Base-by-base conservation (phyloP, 1,140 invertebrate genomes). In the Macrocentrus cingulum region DNA sequence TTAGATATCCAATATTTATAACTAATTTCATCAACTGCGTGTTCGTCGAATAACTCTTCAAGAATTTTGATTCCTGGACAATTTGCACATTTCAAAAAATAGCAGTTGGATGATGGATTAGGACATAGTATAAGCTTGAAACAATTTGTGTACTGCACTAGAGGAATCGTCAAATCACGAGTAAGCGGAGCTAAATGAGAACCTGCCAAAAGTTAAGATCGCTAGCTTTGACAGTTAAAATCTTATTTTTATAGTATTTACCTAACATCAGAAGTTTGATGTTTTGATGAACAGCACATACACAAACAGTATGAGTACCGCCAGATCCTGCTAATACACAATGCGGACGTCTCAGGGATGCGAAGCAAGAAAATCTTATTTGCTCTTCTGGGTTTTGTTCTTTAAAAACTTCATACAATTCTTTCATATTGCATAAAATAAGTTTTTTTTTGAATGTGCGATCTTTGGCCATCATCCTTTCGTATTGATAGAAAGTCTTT, bases 181-280 rank as follows among this genome's bases (percentile, higher is more conserved):
- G 42, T 57, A 37, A 11, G 11, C 11, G 29, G 6, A 34, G 29
- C 29, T 22, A 41, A 36, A 32, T 9, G 15, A 20, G 4, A 48
- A n/a, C 51, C 36, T 53, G 18, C 6, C n/a, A 53, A 9, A 41
- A n/a, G 5, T 15, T 9, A 9, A 46, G 3, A 46, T 5, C 16
- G 18, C 11, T 19, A 11, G 16, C 2, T 15, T n/a, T 6, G n/a
- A n/a, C n/a, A n/a, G n/a, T n/a, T n/a, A n/a, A n/a, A n/a, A n/a
- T n/a, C n/a, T n/a, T n/a, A n/a, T n/a, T n/a, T n/a, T n/a, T n/a
- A n/a, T n/a, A n/a, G n/a, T n/a, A 48, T 29, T 53, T 49, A 60
- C 44, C 58, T n/a, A 48, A 7, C 11, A 49, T 60, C 58, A 55
- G 48, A 13, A 54, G 51, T 25, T 57, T 57, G 11, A 57, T 23